Conservation (phyloP, 2,888 invertebrate species). For the Myopa tessellatipennis region DNA sequence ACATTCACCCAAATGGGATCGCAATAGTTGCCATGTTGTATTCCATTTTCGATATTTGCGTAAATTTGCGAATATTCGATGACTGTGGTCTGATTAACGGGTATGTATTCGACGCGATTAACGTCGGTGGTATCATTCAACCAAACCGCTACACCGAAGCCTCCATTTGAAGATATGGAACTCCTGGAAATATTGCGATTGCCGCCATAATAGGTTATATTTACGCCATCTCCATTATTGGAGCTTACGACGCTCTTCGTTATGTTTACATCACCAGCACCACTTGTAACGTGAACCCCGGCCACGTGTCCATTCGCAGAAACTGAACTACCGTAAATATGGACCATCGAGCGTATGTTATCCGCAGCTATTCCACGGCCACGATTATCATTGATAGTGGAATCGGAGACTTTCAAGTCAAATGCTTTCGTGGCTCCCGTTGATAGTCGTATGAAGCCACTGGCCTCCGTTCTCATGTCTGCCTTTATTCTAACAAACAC, state of each 20-base stretch:
- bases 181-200: conserved; percentile 90
- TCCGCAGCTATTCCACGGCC: conserved; percentile 96
- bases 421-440: conserved; percentile 83
- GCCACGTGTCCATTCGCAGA: conserved; percentile 90
- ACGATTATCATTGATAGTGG: conserved; percentile 87
- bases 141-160: conserved; percentile 91
- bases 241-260: conserved; percentile 90
- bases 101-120: conserved; percentile 76
- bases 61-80: conserved; percentile 89
- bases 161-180: conserved; percentile 86
- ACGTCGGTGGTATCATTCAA: conserved; percentile 81
- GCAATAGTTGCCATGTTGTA: conserved; percentile 94
- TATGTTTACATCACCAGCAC: conserved; percentile 93
- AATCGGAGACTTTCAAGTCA: conserved; percentile 88
- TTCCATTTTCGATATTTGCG: conserved; percentile 87
- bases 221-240: conserved; percentile 94
- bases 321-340: conserved; percentile 84
- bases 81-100: conserved; percentile 86
- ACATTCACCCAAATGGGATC: conserved; percentile 86
- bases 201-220: conserved; percentile 95
- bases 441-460: conserved; percentile 82
- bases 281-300: conserved; percentile 89
- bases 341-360: conserved; percentile 89
- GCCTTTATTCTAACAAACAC: conserved; percentile 85
- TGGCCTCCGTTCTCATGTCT: conserved; percentile 77